A percentile compares a stretch with the other conserved stretches of the same genome.
These are phyloP conservation scores for Theropithecus gelada DNA, from an alignment of 2,113 vertebrate genomes.

Conservation along the genomic window DNA sequence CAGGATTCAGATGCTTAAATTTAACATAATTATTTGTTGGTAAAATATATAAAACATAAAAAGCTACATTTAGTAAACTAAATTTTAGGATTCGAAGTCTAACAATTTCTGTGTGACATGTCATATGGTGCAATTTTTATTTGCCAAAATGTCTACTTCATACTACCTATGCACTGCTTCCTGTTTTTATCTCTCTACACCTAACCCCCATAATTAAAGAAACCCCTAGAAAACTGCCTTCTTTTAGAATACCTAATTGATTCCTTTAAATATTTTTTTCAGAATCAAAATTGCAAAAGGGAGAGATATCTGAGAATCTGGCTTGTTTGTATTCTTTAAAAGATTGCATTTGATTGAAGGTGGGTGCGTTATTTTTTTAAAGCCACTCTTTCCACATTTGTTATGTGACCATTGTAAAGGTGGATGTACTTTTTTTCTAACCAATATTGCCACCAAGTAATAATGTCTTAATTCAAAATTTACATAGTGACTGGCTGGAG, in stretches of 20 bases:
- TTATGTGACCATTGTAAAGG: not conserved
- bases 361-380: not conserved
- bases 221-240: not conserved
- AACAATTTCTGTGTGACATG: not conserved
- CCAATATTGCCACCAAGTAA: not conserved
- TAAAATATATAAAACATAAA: too few species aligned
- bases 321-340: not conserved
- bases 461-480: not conserved
- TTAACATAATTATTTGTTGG: not conserved
- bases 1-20: not conserved
- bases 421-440: not conserved
- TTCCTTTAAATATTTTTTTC: conserved; percentile 17
- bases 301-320: not conserved
- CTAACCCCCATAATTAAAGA: not conserved
- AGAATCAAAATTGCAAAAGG: not conserved
- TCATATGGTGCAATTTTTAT: not conserved
- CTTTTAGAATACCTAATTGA: not conserved
- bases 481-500: not conserved
- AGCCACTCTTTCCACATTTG: not conserved
- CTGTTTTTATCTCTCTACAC: not conserved
- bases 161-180: not conserved
- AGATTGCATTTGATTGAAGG: conserved; percentile 7
- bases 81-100: not conserved
- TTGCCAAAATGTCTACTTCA: not conserved
- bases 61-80: not conserved